A percentile compares a stretch with the other conserved stretches of the same genome.
Conservation (phyloP, 2,888 invertebrate species). For the Hydrotaea cyrtoneurina region DNA sequence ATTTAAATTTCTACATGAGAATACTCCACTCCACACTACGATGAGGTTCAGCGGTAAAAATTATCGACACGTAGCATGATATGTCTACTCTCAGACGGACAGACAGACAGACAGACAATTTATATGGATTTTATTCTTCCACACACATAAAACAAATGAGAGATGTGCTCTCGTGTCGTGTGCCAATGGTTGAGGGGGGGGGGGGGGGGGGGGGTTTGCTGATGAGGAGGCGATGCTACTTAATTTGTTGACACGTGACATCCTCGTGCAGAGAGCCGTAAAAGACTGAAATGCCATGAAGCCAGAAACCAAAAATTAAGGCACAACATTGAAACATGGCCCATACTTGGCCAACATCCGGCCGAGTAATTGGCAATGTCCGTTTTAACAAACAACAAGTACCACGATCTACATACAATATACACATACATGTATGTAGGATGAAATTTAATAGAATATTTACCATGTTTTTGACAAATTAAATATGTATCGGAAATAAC, state of each 20-base stretch:
- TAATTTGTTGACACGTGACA: constrained; percentile 81
- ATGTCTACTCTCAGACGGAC: constrained; percentile 34
- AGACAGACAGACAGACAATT: too few relatives aligned
- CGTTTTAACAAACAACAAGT: not conserved
- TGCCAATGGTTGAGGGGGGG: not conserved
- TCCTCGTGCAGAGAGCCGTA: constrained; percentile 20
- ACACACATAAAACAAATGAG: constrained; percentile 36
- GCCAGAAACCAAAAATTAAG: not conserved
- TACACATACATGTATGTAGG: too few relatives aligned
- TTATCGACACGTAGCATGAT: constrained; percentile 63
- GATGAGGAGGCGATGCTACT: constrained; percentile 67
- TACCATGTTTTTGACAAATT: not conserved
- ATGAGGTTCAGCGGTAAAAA: constrained; percentile 49
- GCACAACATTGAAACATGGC: not conserved
- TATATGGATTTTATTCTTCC: not conserved
- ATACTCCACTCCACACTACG: not conserved
- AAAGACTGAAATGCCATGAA: constrained; percentile 7
- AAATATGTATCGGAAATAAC: too few relatives aligned
- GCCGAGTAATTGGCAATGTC: not conserved
- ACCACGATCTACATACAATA: not conserved
- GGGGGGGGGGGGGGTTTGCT: not conserved
- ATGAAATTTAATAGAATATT: too few relatives aligned
- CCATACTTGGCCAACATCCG: too few relatives aligned
- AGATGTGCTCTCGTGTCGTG: constrained; percentile 14
- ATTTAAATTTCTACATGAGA: constrained; percentile 60